These are phyloP conservation scores for Psittacula echo DNA, from an alignment of 2,797 vertebrate genomes.

Conservation along the genomic window DNA sequence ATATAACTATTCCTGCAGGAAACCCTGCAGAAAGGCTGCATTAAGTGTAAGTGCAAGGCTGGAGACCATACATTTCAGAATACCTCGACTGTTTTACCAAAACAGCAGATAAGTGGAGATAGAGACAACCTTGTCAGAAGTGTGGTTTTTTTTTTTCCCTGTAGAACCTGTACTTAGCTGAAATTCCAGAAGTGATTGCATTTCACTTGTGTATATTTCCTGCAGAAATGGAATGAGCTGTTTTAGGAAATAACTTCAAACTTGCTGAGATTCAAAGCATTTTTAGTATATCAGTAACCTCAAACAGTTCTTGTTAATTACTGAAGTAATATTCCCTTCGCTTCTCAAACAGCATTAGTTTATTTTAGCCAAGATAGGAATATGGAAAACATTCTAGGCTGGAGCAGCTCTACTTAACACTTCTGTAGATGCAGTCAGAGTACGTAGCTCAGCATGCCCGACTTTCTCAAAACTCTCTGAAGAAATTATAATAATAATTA, in stretches of 20 bases:
- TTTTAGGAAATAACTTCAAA: neutral
- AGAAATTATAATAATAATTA: slow-evolving; percentile 53
- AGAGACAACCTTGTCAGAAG: neutral
- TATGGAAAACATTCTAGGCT: neutral
- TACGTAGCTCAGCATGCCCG: neutral
- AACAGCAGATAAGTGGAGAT: neutral
- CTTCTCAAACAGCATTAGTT: neutral
- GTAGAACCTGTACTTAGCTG: neutral
- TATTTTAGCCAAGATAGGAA: neutral
- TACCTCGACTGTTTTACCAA: neutral
- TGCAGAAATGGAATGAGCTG: neutral
- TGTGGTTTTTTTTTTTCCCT: neutral
- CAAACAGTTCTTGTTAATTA: neutral
- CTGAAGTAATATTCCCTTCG: neutral
- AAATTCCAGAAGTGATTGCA: neutral
- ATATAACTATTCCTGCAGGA: neutral
- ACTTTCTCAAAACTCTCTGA: slow-evolving; percentile 32
- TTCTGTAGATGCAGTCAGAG: neutral
- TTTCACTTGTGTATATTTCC: neutral
- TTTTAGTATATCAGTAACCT: neutral
- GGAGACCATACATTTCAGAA: neutral
- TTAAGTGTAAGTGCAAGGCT: neutral
- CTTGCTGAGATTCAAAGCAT: neutral
- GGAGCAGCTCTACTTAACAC: neutral
- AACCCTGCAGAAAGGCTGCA: neutral